Conservation (phyloP, 1,140 invertebrate species). For the Scaptomyza pallida region DNA sequence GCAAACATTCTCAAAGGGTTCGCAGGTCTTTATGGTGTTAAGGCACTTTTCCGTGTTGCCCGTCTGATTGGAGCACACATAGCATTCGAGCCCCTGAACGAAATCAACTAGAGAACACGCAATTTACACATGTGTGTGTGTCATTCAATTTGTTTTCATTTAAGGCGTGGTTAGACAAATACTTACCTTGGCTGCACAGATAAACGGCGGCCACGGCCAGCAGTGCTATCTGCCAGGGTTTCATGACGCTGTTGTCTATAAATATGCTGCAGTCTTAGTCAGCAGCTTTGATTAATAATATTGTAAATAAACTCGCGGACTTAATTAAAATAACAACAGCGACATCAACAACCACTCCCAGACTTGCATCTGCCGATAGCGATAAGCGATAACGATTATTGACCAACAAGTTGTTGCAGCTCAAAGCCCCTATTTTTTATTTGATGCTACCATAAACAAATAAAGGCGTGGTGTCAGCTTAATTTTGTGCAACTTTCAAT, state of each 20-base stretch:
- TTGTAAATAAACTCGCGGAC: constrained; percentile 30
- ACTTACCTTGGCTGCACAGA: constrained; percentile 61
- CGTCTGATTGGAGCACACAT: constrained; percentile 96
- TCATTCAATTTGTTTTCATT: constrained; percentile 10
- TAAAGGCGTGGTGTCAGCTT: too few relatives aligned
- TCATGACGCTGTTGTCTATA: constrained; percentile 18
- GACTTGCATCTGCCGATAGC: constrained; percentile 7
- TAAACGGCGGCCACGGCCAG: constrained; percentile 57
- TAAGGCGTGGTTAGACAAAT: constrained; percentile 55
- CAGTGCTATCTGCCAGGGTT: constrained; percentile 62
- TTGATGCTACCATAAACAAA: neutral
- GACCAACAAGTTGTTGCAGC: constrained; percentile 2
- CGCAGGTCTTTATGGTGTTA: constrained; percentile 95
- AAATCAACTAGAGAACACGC: constrained; percentile 60
- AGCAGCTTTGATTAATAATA: constrained; percentile 20
- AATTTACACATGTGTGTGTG: constrained; percentile 5
- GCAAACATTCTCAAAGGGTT: constrained; percentile 93
- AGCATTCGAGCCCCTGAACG: constrained; percentile 94
- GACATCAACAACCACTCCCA: constrained; percentile 67
- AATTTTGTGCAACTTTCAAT: neutral
- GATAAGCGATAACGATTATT: constrained; percentile 20
- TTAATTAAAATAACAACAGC: constrained; percentile 34
- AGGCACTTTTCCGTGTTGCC: constrained; percentile 96
- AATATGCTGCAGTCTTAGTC: neutral
- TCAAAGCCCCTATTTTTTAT: neutral